Base-by-base conservation (phyloP, 2,888 invertebrate species). In the Automeris io region DNA sequence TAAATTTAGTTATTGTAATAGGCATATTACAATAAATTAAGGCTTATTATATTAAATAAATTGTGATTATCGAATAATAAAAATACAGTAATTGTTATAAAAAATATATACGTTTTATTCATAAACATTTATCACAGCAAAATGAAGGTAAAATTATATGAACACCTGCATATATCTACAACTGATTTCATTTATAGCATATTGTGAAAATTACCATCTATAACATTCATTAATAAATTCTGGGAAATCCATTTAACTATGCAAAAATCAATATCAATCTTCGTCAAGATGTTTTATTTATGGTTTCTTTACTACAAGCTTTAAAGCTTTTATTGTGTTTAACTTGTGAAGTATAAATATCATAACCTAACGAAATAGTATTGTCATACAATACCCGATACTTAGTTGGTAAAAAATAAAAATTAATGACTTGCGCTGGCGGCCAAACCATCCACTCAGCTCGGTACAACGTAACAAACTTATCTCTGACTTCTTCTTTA, bases 381-480 rank as follows among this genome's bases (percentile, higher is more conserved):
- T 94, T 97, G 67, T 96, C 96, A 74, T 96, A 98, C 18, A 98
- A 83, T 21, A 98, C 95, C 59, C 98, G 89, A 72, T 91, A 97
- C 57, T 89, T 91, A 5, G 93, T 91, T 2, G 97, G 95, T 51
- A 98, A 74, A 63, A 94, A 91, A 69, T 93, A 95, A 76, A 98
- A 98, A 75, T 98, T 98, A 16, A 98, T 88, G 26, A 96, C 82
- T 76, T 98, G 98, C 0, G 97, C 97, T 0, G 95, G 94, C 0
- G 98, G 97, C 97, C 98, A 98, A 4, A 98, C 90, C 46, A 95
- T 78, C 95, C 96, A 97, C 70, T 98, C 98, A 0, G 96, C 96
- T 11, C 90, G 80, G 64, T 96, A 97, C 18, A 98, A 77, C 48
- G 89, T 90, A 65, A 90, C 81, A 29, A 94, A 95, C 73, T 97